phyloP scores from a whole-genome alignment of 2,797 vertebrate genomes.

The Oreochromis mossambicus region DNA sequence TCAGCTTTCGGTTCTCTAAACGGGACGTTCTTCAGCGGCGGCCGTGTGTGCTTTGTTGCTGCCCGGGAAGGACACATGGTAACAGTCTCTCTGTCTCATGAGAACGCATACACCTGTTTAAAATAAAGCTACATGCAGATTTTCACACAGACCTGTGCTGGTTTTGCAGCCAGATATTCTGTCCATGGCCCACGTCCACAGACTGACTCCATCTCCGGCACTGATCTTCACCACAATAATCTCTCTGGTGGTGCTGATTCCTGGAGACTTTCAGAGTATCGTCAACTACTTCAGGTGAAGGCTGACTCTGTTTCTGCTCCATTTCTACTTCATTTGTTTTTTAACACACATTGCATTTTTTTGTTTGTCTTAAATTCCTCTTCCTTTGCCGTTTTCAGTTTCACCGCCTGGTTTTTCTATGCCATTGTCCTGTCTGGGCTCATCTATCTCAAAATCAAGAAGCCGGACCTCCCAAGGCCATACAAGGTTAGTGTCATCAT shows the following conservation, averaged over 20 bases:
- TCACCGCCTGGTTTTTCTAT: constrained; percentile 87
- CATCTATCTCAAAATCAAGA: constrained; percentile 87
- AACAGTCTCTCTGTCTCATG: constrained; percentile 22
- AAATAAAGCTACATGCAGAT: accelerated
- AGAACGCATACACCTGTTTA: background rate
- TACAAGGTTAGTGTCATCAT: constrained; percentile 75
- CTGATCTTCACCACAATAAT: constrained; percentile 82
- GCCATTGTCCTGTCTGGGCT: constrained; percentile 82
- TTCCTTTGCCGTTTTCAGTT: constrained; percentile 63
- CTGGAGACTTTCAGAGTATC: constrained; percentile 82
- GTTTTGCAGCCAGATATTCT: constrained; percentile 81
- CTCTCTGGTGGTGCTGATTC: constrained; percentile 83
- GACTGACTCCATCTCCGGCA: constrained; percentile 84
- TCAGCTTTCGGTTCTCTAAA: constrained; percentile 86
- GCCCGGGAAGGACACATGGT: constrained; percentile 91
- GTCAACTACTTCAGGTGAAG: constrained; percentile 87
- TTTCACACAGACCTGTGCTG: background rate
- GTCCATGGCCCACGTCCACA: constrained; percentile 82
- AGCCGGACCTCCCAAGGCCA: constrained; percentile 78
- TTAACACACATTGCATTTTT: background rate
- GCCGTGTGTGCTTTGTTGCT: constrained; percentile 83
- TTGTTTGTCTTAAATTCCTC: background rate
- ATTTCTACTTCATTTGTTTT: background rate
- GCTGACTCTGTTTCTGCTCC: background rate
- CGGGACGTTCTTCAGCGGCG: constrained; percentile 83